These are phyloP conservation scores for Xestia xanthographa DNA, from an alignment of 2,888 invertebrate species.

Conservation along the genomic window DNA sequence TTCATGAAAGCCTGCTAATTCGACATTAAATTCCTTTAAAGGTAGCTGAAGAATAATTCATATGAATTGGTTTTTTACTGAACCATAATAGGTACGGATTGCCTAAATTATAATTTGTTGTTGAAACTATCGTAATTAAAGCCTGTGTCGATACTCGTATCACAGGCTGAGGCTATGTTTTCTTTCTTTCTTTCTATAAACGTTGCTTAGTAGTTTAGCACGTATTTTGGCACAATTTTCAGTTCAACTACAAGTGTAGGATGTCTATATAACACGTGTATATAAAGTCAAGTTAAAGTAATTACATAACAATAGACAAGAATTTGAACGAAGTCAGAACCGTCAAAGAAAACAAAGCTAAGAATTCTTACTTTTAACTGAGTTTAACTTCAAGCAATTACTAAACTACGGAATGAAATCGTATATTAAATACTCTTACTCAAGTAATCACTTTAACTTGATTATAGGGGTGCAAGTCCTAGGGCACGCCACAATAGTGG, in stretches of 20 bases:
- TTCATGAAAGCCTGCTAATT: constrained; percentile 26
- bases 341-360: not conserved
- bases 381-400: not conserved
- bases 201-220: not conserved
- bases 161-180: not conserved
- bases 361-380: not conserved
- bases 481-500: no score
- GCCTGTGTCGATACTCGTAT: not conserved
- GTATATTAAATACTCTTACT: not conserved
- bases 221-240: not conserved
- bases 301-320: no score
- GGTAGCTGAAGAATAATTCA: constrained; percentile 30
- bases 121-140: constrained; percentile 11
- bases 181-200: no score
- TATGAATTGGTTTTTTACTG: constrained; percentile 18
- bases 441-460: no score
- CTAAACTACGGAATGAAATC: not conserved
- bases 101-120: constrained; percentile 13
- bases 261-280: not conserved
- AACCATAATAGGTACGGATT: not conserved
- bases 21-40: constrained; percentile 13
- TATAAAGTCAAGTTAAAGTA: not conserved
- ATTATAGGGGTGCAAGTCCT: not conserved
- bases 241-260: not conserved
- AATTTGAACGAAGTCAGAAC: not conserved